These are phyloP conservation scores for Gracilinanus agilis DNA, from an alignment of 2,113 vertebrate species.

Conservation along the genomic window DNA sequence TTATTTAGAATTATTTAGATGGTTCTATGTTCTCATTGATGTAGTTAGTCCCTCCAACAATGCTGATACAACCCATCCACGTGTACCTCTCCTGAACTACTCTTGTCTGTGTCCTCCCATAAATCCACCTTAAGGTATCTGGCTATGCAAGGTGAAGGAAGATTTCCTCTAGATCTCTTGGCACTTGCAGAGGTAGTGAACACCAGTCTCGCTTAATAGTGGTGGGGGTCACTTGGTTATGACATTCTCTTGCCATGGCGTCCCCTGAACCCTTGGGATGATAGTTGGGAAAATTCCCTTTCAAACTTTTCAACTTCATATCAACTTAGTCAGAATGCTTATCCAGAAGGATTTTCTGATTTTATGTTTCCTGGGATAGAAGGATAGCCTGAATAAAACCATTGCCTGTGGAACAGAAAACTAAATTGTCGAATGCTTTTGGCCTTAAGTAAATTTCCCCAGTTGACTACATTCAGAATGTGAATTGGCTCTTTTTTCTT, in stretches of 20 bases:
- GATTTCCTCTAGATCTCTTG: background rate
- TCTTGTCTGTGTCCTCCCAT: background rate
- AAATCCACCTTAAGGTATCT: background rate
- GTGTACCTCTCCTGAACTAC: background rate
- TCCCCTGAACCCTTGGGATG: background rate
- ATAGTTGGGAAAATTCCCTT: constrained; percentile 5
- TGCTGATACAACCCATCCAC: background rate
- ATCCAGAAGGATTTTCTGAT: background rate
- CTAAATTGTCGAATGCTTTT: constrained; percentile 37
- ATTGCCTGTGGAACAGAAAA: constrained; percentile 44
- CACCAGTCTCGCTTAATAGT: background rate
- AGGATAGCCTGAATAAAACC: constrained; percentile 21
- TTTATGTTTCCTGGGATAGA: constrained; percentile 26
- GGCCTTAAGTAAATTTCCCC: constrained; percentile 22
- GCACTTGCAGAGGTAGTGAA: background rate
- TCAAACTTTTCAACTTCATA: constrained; percentile 47
- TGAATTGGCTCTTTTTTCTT: constrained; percentile 16
- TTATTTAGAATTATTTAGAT: background rate
- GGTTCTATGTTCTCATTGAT: background rate
- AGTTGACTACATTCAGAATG: constrained; percentile 22
- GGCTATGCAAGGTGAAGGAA: background rate
- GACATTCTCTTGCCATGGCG: background rate
- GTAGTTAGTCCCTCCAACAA: background rate
- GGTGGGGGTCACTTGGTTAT: background rate
- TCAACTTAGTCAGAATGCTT: background rate